Conservation (phyloP, 2,888 invertebrate genomes). For the Trissolcus japonicus region DNA sequence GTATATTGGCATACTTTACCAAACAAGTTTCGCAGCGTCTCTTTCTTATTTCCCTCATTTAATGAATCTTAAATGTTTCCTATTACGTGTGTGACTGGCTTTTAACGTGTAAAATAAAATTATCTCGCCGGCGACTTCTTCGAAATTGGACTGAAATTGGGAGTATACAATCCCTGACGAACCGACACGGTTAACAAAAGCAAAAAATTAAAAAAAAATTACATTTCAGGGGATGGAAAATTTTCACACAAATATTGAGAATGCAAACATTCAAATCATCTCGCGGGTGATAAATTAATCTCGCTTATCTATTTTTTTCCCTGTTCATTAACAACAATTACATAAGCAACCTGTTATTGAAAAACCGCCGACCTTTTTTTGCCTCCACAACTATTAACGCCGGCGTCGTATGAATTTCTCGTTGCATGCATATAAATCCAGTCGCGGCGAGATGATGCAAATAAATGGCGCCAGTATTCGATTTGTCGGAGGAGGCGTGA, state of each 20-base stretch:
- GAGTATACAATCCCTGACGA: neutral
- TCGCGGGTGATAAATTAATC: neutral
- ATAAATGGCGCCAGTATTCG: slow-evolving; percentile 56
- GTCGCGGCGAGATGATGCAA: slow-evolving; percentile 45
- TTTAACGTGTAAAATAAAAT: neutral
- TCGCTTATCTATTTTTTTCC: slow-evolving; percentile 12
- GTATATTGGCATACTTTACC: slow-evolving; percentile 50
- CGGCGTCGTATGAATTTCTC: slow-evolving; percentile 26
- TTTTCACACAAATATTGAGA: neutral
- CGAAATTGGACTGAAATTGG: too few relatives aligned
- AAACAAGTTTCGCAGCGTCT: slow-evolving; percentile 52
- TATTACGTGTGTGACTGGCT: slow-evolving; percentile 27
- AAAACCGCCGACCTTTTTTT: slow-evolving; percentile 24
- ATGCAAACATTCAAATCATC: neutral
- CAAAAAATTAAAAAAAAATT: neutral
- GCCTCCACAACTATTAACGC: slow-evolving; percentile 18
- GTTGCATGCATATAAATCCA: slow-evolving; percentile 26
- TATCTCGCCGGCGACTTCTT: neutral
- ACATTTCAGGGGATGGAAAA: neutral
- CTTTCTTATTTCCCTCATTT: slow-evolving; percentile 45
- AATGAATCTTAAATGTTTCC: slow-evolving; percentile 44
- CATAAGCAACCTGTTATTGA: slow-evolving; percentile 49
- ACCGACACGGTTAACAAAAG: neutral
- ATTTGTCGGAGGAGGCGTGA: slow-evolving; percentile 59
- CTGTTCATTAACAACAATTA: slow-evolving; percentile 25